Evolutionary conservation across 1,140 invertebrate genomes (phyloP).

Genomic region (Medauroidea extradentata): DNA sequence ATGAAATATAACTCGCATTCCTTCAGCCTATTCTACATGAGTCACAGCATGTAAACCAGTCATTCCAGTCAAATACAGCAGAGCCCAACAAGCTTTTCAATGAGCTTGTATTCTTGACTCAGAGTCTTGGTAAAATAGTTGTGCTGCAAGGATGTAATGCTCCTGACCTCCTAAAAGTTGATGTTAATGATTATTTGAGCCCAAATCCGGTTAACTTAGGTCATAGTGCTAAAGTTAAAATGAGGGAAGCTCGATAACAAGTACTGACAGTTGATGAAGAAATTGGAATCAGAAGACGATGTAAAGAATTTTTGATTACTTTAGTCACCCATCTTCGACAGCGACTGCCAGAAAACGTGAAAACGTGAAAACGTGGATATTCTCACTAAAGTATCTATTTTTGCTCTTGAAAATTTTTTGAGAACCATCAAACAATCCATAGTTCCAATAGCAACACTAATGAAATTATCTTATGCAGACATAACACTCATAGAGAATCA

Average conservation of each 20-base stretch:
- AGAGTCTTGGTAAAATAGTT: conserved; percentile 9
- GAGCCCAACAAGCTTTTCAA: conserved; percentile 24
- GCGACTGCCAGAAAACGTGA: neutral
- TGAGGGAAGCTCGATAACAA: neutral
- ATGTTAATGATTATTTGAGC: conserved; percentile 16
- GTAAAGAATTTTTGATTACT: neutral
- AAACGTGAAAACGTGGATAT: too few relatives aligned
- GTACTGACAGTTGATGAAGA: too few relatives aligned
- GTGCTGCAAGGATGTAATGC: conserved; percentile 7
- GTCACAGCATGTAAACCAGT: conserved; percentile 23
- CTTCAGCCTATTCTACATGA: too few relatives aligned
- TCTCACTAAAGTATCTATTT: neutral
- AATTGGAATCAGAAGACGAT: neutral
- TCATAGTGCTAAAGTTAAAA: conserved; percentile 15
- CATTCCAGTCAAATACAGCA: conserved; percentile 24
- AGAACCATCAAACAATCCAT: too few relatives aligned
- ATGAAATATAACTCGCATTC: too few relatives aligned
- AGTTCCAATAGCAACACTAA: too few relatives aligned
- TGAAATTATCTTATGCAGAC: neutral
- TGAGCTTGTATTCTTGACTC: conserved; percentile 13
- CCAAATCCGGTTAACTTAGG: conserved; percentile 12
- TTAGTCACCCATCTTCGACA: neutral
- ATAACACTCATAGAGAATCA: conserved; percentile 7
- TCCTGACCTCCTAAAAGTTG: conserved; percentile 1
- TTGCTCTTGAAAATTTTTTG: neutral